Percentiles rank a stretch among this genome's conserved stretches.
phyloP scores from a whole-genome alignment of 1,140 invertebrate species.

The Venturia canescens region DNA sequence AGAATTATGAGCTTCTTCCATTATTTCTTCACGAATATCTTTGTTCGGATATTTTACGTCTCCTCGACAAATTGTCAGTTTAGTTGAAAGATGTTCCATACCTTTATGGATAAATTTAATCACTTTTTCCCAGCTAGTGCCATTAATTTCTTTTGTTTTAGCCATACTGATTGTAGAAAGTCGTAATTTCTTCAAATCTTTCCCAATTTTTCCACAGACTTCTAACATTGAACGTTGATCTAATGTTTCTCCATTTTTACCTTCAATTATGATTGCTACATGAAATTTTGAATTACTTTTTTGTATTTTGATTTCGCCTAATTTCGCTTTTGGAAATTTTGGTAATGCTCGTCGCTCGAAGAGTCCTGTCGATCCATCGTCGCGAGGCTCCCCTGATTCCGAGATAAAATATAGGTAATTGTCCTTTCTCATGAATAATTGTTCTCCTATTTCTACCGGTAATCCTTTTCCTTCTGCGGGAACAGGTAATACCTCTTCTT shows the following conservation, averaged over 20 bases:
- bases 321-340: neutral
- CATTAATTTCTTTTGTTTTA: constrained; percentile 32
- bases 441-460: neutral
- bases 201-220: neutral
- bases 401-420: constrained; percentile 35
- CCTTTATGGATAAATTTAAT: neutral
- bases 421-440: constrained; percentile 41
- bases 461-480: neutral
- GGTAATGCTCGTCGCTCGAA: neutral
- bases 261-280: constrained; percentile 1
- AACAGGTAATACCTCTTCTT: neutral
- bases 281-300: constrained; percentile 31
- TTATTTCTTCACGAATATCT: no score
- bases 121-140: constrained; percentile 26
- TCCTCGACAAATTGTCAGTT: constrained; percentile 29
- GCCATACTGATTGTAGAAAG: constrained; percentile 15
- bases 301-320: neutral
- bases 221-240: neutral
- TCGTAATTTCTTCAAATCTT: neutral
- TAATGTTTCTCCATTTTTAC: neutral
- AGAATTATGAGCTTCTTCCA: constrained; percentile 27
- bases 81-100: neutral
- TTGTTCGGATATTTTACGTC: neutral
- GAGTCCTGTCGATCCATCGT: constrained; percentile 4
- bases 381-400: constrained; percentile 7